Percentiles rank a stretch among this genome's conserved stretches.
phyloP scores from a whole-genome alignment of 1,140 invertebrate genomes.

The Solenopsis fugax region DNA sequence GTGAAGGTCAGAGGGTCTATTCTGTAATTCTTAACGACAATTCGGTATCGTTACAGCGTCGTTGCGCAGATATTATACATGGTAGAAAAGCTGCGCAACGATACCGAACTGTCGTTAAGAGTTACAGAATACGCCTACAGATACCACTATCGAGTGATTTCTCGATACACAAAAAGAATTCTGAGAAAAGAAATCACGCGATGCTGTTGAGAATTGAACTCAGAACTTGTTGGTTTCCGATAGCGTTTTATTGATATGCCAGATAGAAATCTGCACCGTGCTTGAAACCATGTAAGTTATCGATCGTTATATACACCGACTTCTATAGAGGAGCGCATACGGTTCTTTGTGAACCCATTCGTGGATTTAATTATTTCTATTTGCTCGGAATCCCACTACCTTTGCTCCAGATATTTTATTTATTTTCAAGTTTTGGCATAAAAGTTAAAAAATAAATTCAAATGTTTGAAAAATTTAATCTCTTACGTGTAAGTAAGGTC shows the following conservation, averaged over 20 bases:
- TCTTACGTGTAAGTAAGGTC: background rate
- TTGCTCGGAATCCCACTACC: background rate
- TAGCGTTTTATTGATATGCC: slow-evolving; percentile 26
- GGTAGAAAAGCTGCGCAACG: too few species aligned
- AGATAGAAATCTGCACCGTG: slow-evolving; percentile 36
- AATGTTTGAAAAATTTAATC: background rate
- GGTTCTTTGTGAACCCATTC: background rate
- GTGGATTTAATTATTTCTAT: slow-evolving; percentile 31
- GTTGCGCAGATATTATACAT: too few species aligned
- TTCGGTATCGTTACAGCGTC: too few species aligned
- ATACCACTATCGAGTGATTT: background rate
- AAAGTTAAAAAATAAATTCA: background rate
- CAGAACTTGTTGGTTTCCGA: background rate
- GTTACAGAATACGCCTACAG: too few species aligned
- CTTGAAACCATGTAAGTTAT: slow-evolving; percentile 45
- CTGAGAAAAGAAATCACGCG: background rate
- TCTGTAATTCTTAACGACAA: too few species aligned
- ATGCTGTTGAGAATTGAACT: slow-evolving; percentile 6
- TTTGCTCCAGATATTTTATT: slow-evolving; percentile 24
- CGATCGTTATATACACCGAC: slow-evolving; percentile 21
- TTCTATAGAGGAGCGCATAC: background rate
- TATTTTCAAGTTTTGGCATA: background rate
- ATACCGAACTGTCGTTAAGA: too few species aligned
- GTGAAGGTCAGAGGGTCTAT: too few species aligned
- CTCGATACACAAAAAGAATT: background rate